phyloP scores from a whole-genome alignment of 2,113 vertebrate species.

The Ciconia stormi region DNA sequence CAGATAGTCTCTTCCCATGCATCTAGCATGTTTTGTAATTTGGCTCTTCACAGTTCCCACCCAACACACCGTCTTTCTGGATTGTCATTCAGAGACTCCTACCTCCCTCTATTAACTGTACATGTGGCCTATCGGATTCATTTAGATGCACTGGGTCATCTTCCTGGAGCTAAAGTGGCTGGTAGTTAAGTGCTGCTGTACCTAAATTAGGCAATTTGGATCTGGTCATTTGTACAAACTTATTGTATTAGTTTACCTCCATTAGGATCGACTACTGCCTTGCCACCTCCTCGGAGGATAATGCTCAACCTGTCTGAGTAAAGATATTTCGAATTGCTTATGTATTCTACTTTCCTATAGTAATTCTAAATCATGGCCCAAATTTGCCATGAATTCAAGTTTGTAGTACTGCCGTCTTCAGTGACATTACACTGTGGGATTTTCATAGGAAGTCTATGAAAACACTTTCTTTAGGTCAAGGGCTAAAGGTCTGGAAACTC shows the following conservation, averaged over 20 bases:
- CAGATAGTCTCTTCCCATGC: not conserved
- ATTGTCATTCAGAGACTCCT: not conserved
- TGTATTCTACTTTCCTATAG: not conserved
- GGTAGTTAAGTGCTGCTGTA: not conserved
- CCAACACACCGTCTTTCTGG: not conserved
- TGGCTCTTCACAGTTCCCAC: not conserved
- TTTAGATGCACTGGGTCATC: not conserved
- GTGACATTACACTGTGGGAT: not conserved
- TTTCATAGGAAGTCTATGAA: not conserved
- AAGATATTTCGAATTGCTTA: not conserved
- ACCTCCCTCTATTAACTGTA: not conserved
- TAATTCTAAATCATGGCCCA: not conserved
- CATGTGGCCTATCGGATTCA: not conserved
- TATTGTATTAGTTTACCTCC: not conserved
- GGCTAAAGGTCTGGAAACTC: not conserved
- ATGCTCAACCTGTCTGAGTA: not conserved
- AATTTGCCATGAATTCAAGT: not conserved
- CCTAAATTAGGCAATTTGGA: not conserved
- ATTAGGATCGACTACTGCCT: not conserved
- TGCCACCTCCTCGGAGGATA: not conserved
- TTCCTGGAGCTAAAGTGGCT: not conserved
- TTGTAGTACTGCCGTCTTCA: not conserved
- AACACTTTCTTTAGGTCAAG: not conserved
- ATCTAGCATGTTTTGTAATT: not conserved
- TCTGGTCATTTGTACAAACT: not conserved